Conservation (phyloP, 1,140 invertebrate genomes). For the Pachyrhynchus sulphureomaculatus region DNA sequence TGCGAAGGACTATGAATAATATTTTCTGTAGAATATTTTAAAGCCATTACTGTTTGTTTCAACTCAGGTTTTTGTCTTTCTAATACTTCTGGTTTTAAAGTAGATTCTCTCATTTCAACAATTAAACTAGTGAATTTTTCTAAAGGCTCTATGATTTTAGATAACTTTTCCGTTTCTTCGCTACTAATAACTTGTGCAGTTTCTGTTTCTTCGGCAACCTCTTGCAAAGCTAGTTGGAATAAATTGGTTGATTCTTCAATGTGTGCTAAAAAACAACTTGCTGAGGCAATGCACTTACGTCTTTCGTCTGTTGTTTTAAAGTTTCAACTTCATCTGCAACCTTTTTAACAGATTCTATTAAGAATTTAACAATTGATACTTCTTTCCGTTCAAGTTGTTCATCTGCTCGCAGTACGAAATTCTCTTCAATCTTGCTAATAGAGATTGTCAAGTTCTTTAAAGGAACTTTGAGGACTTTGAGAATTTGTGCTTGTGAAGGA, state of each 20-base stretch:
- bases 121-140: conserved; percentile 16
- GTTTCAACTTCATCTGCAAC: background rate
- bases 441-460: background rate
- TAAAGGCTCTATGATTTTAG: background rate
- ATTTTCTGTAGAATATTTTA: conserved; percentile 12
- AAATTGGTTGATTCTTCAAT: background rate
- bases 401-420: too few species aligned
- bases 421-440: background rate
- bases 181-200: background rate
- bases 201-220: background rate
- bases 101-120: conserved; percentile 2
- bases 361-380: background rate
- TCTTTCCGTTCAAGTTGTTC: background rate
- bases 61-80: background rate
- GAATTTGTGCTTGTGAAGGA: background rate
- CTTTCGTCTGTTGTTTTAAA: conserved; percentile 1
- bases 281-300: background rate
- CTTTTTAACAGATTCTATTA: conserved; percentile 3
- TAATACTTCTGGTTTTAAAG: background rate
- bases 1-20: conserved; percentile 9
- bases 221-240: background rate
- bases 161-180: background rate
- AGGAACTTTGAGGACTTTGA: background rate
- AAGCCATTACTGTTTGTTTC: conserved; percentile 6
- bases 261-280: background rate